phyloP scores from a whole-genome alignment of 2,888 invertebrate genomes.

The Pristionchus exspectatus region DNA sequence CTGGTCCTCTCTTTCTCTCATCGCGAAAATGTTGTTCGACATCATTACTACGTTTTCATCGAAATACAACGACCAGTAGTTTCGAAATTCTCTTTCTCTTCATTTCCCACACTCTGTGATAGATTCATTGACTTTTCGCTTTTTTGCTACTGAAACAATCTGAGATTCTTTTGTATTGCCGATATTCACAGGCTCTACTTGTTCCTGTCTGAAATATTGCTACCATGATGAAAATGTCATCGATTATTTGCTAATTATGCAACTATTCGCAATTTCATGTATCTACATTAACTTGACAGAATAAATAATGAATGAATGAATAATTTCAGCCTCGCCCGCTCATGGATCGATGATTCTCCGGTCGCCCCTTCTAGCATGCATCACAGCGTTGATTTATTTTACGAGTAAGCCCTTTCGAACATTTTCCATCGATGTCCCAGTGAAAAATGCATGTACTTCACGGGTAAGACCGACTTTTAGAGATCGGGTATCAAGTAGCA shows the following conservation, averaged over 20 bases:
- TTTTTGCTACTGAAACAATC: neutral
- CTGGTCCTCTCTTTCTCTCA: neutral
- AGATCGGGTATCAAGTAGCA: too few species aligned
- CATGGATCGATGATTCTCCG: slow-evolving; percentile 46
- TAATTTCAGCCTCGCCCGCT: neutral
- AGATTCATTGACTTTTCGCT: neutral
- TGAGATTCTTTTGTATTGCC: neutral
- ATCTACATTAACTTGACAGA: too few species aligned
- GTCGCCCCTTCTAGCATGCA: slow-evolving; percentile 3
- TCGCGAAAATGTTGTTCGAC: neutral
- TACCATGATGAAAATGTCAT: neutral
- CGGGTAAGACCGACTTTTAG: too few species aligned
- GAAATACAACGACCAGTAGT: neutral
- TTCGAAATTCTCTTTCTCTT: neutral
- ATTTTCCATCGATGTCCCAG: too few species aligned
- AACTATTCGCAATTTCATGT: too few species aligned
- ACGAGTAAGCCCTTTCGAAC: neutral
- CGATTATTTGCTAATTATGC: neutral
- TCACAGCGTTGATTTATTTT: slow-evolving; percentile 10
- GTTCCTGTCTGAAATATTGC: neutral
- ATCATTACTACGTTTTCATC: neutral
- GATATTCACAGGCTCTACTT: neutral
- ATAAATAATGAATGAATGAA: too few species aligned
- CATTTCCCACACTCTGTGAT: neutral
- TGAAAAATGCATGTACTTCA: too few species aligned